Conservation (phyloP, 2,797 vertebrate genomes). For the Spondyliosoma cantharus region DNA sequence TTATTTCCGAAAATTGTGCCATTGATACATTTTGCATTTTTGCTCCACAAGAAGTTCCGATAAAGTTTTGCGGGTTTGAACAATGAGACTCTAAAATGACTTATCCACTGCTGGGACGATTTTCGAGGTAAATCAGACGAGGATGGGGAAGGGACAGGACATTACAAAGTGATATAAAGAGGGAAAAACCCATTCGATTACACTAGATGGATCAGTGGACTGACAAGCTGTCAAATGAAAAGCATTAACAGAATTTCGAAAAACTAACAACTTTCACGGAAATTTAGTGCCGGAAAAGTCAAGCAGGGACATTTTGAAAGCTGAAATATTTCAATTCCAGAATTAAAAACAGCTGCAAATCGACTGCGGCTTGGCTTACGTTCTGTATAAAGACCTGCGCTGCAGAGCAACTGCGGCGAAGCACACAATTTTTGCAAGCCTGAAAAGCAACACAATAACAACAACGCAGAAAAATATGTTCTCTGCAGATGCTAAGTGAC, state of each 20-base stretch:
- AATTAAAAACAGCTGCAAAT: constrained; percentile 78
- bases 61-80: constrained; percentile 9
- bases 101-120: neutral
- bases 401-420: neutral
- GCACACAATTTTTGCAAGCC: constrained; percentile 22
- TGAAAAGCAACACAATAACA: constrained; percentile 46
- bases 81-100: neutral
- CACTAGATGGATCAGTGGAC: constrained; percentile 26
- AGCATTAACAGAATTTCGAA: constrained; percentile 51
- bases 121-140: constrained; percentile 27
- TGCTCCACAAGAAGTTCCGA: neutral
- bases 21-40: neutral
- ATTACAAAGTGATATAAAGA: constrained; percentile 18
- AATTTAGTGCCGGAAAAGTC: constrained; percentile 66
- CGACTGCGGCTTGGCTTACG: constrained; percentile 56
- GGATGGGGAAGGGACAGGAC: neutral
- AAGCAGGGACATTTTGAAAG: constrained; percentile 72
- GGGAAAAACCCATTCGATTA: constrained; percentile 38
- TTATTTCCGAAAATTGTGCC: neutral
- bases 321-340: constrained; percentile 73
- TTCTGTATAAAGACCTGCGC: constrained; percentile 38
- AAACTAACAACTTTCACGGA: constrained; percentile 58
- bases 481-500: constrained; percentile 37
- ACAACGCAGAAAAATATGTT: constrained; percentile 47
- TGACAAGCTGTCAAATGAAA: constrained; percentile 56